Base-by-base conservation (phyloP, 2,797 vertebrate species). In the Prionace glauca region DNA sequence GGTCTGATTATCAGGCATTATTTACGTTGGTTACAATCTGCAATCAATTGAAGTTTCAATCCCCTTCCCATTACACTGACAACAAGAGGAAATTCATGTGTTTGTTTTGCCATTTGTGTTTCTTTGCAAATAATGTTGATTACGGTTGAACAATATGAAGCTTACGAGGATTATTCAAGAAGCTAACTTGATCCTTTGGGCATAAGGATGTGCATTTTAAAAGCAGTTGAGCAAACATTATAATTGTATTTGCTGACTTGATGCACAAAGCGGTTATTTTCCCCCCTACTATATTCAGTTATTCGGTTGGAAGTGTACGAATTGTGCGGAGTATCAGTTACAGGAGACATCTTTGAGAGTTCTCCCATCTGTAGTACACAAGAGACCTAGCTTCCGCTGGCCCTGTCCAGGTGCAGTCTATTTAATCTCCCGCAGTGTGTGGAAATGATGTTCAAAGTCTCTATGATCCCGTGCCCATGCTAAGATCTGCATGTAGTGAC, bases 401-500 rank as follows among this genome's bases (percentile, higher is more conserved):
- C 96, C 97, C 97, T 97, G 97, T 97, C 97, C 97, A 97, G 97
- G 95, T 97, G 96, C 96, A 97, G 97, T 97, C 97, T 98, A 97
- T 98, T 98, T 98, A 98, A 98, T 98, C 97, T 98, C 98, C 98
- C 97, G 97, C 97, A 97, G 98, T 97, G 98, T 97, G 97, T 91
- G 97, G 97, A 98, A 98, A 98, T 98, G 97, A 97, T 96, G 97
- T 98, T 98, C 97, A 97, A 97, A 98, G 97, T 97, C 97, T 97
- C 97, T 96, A 96, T 97, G 97, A 97, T 97, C 97, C 96, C 97
- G 96, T 97, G 96, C 97, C 97, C 97, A 96, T 97, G 96, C 97
- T 98, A 98, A 98, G 97, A 97, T 98, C 98, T 98, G 98, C 98
- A 98, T 99, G 99, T 99, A 98, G 98, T 97, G 99, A 98, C 99